Evolutionary conservation across 2,797 vertebrate genomes (phyloP).

Genomic region (Anniella stebbinsi): DNA sequence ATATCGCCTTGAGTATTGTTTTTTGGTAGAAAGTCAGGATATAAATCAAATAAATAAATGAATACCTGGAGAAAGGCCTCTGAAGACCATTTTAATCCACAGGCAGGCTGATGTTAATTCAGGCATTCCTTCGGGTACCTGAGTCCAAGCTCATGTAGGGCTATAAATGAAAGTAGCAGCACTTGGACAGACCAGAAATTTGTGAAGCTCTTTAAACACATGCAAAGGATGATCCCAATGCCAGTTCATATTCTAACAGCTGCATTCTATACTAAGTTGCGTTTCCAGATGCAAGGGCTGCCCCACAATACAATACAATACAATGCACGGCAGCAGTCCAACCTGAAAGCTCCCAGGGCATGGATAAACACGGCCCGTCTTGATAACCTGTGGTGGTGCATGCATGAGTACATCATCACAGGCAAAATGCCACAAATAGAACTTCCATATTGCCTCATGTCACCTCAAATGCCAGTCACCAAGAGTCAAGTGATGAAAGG

Average conservation of each 20-base stretch:
- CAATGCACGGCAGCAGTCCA: not conserved
- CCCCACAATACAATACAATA: too few species aligned
- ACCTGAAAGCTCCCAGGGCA: not conserved
- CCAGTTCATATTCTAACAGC: not conserved
- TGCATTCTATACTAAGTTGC: not conserved
- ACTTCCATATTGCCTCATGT: not conserved
- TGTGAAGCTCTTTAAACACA: not conserved
- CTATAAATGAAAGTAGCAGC: not conserved
- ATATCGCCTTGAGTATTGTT: too few species aligned
- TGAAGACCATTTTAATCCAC: not conserved
- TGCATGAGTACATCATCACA: not conserved
- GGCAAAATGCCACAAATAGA: not conserved
- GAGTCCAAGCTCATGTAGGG: too few species aligned
- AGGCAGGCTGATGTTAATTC: not conserved
- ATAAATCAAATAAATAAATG: too few species aligned
- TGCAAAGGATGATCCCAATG: not conserved
- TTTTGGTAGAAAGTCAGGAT: too few species aligned
- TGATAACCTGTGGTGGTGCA: not conserved
- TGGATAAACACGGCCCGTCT: not conserved
- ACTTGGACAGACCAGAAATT: not conserved
- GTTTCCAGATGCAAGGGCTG: not conserved
- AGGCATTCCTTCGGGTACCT: not conserved
- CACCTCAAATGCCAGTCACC: not conserved
- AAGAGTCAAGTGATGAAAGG: not conserved
- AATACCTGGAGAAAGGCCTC: not conserved